Conservation (phyloP, 2,113 vertebrate genomes). For the Otolemur garnettii region DNA sequence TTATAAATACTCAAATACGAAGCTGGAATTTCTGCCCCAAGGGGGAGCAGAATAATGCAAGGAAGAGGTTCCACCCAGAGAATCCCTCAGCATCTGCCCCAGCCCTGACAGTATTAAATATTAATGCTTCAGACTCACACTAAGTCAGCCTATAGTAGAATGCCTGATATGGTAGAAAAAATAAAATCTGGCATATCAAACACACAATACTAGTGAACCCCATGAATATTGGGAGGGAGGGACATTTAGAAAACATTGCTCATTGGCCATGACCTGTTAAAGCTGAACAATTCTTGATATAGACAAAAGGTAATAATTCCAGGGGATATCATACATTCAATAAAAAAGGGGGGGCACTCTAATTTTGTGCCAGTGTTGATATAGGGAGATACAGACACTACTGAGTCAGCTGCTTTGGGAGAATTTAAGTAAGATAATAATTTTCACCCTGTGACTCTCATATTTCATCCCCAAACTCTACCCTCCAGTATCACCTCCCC, state of each 20-base stretch:
- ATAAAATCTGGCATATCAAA: neutral
- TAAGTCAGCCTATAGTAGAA: neutral
- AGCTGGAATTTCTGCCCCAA: constrained; percentile 5
- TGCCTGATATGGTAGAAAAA: neutral
- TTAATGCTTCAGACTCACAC: constrained; percentile 36
- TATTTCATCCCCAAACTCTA: neutral
- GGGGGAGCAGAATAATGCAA: neutral
- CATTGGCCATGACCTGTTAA: neutral
- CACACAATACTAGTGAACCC: neutral
- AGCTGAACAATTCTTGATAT: constrained; percentile 10
- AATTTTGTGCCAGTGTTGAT: neutral
- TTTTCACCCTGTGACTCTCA: neutral
- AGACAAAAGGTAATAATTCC: constrained; percentile 8
- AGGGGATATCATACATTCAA: neutral
- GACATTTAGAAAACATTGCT: constrained; percentile 38
- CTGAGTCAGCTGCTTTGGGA: neutral
- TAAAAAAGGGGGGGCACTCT: neutral
- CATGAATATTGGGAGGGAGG: neutral
- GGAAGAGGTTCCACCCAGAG: constrained; percentile 13
- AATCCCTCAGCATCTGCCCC: neutral
- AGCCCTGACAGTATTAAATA: constrained; percentile 9
- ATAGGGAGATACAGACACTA: neutral
- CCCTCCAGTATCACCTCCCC: neutral
- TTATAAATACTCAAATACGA: constrained; percentile 9
- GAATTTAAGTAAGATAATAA: neutral